Base-by-base conservation (phyloP, 1,140 invertebrate species). In the Drosophila murphyi region DNA sequence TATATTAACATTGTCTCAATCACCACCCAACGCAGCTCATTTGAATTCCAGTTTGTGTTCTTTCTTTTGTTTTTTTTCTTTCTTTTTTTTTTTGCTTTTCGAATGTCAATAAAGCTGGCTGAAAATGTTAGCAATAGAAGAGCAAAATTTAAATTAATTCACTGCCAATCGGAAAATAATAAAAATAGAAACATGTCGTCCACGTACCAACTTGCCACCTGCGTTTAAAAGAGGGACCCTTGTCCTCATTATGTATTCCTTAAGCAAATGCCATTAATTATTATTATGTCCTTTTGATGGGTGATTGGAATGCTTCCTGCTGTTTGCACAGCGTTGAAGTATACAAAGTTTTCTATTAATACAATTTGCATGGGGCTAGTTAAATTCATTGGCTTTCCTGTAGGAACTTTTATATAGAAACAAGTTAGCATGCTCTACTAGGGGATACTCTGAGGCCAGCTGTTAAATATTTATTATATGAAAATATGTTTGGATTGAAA, bases 211-310 rank as follows among this genome's bases (percentile, higher is more conserved):
- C 4, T 29, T 4, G 31, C 4, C 45, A 45, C 61, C 39, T 67
- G 52, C 34, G 39, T 43, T n/a, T 43, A 43, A 43, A n/a, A 43
- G n/a, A 43, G 43, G 7, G 5, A 8, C 29, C 29, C 52, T 35
- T 20, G 20, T 41, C 31, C 81, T 88, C 89, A 91, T 91, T 91
- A 82, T 43, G 89, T 82, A 91, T 91, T 91, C 88, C 61, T 48
- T 47, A 63, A 61, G 80, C 88, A 86, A 91, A 82, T 91, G 82
- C 88, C 90, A 91, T 91, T 91, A 91, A 91, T 91, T 91, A 91
- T 88, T 81, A 81, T 91, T 91, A 91, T 91, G 82, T 91, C 72
- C 86, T 71, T 87, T 80, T 87, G 78, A 90, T 90, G 76, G 88
- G 72, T 72, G 83, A 78, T 67, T 62, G 56, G 37, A 70, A 73